Base-by-base conservation (phyloP, 2,888 invertebrate genomes). In the Lobophora halterata region DNA sequence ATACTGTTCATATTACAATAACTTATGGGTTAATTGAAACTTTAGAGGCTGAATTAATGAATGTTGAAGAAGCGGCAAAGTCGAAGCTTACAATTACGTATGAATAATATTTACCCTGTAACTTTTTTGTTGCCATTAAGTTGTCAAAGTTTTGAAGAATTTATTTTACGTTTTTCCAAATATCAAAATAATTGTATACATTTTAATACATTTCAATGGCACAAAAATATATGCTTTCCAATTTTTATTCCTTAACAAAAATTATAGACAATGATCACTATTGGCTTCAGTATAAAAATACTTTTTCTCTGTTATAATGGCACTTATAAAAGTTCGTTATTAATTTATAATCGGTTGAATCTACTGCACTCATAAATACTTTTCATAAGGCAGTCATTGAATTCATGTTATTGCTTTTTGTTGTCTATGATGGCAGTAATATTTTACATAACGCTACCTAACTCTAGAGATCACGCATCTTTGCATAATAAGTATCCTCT, bases 211-310 rank as follows among this genome's bases (percentile, higher is more conserved):
- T 19, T 35, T 27, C 21, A 59, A 63, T 62, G 56, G 58, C 64
- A 61, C 63, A 55, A 64, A 62, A 51, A 58, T 44, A 57, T 63
- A 58, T 56, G 50, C 21, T 48, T 38, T 54, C 49, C 37, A 62
- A 57, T 46, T 50, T 43, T 32, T 46, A 34, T 24, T 16, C 9
- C 13, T 20, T 13, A 17, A 7, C 27, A 32, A 19, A 19, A 28
- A 21, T 26, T 25, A 13, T 11, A n/a, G 13, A n/a, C 7, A 13
- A 26, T 27, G 23, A 42, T 25, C 41, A 35, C 64, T 77, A 77
- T 79, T 71, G 71, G 63, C 71, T 59, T 57, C 53, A 62, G 71
- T 83, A 82, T 55, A 79, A 83, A 83, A 85, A 85, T 83, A 85
- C 76, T 76, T 72, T 61, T 59, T 63, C 66, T 69, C 62, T 67